Base-by-base conservation (phyloP, 2,113 vertebrate species). In the Rhadina sibilatrix region DNA sequence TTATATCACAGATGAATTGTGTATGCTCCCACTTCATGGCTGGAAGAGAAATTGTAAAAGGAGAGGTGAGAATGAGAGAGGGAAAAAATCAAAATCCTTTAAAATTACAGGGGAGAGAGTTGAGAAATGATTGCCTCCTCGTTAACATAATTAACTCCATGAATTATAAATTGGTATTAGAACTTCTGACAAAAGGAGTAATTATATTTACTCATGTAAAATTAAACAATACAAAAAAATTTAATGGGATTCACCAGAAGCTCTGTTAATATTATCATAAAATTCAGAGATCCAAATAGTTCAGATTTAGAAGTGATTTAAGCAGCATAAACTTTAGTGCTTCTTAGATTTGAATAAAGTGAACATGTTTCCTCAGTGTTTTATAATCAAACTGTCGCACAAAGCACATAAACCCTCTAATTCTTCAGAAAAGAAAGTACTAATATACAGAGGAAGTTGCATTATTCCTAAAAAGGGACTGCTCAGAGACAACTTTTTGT, bases 151-250 rank as follows among this genome's bases (percentile, higher is more conserved):
- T 98, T 98, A 98, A 97, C 96, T 98, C 96, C 96, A 98, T 98
- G 97, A 98, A 98, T 98, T 98, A 98, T 98, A 98, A 98, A 98
- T 98, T 98, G 95, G 94, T 97, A 98, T 98, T 98, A 98, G 98
- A 98, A 98, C 91, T 98, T 98, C 93, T 98, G 98, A 98, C 98
- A 98, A 98, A 98, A 98, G 95, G 97, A 98, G 97, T 98, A 98
- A 98, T 98, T 98, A 98, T 98, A 98, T 98, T 98, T 98, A 98
- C 98, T 98, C 95, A 97, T 98, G 97, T 97, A 98, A 98, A 98
- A 98, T 98, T 98, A 98, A 98, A 98, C 96, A 98, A 98, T 98
- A 95, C 18, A 49, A 52, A 75, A 70, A 96, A 79, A 78, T 97
- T 87, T 96, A 97, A 97, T 81, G 71, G 74, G 75, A 97, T 93